Conservation (phyloP, 2,888 invertebrate species). For the Lycocerus yunnanus region DNA sequence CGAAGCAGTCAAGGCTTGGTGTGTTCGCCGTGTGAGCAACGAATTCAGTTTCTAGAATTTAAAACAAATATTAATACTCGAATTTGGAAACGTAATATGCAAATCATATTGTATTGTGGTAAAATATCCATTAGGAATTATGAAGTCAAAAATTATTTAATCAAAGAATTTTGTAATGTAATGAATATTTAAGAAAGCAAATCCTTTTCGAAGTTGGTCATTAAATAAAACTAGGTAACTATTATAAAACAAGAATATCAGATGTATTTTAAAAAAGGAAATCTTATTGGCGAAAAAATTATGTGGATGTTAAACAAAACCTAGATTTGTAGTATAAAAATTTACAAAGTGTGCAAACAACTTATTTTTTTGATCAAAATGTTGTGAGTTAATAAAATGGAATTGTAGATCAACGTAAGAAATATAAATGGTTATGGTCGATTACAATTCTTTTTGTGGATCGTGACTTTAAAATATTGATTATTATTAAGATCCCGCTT, state of each 20-base stretch:
- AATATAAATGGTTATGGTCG: background rate
- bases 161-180: background rate
- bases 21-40: too few relatives aligned
- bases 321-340: background rate
- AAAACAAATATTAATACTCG: background rate
- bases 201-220: background rate
- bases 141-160: background rate
- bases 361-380: background rate
- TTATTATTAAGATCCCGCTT: background rate
- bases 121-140: too few relatives aligned
- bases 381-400: background rate
- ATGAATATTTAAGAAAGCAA: background rate
- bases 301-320: background rate
- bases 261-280: background rate
- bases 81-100: background rate
- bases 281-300: background rate
- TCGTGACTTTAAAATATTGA: background rate
- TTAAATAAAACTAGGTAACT: background rate
- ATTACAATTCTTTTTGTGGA: background rate
- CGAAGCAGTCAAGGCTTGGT: too few relatives aligned
- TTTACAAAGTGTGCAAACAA: background rate
- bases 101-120: background rate
- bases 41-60: too few relatives aligned
- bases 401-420: background rate
- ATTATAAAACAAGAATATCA: background rate